Evolutionary conservation across 2,113 vertebrate species (phyloP).

Genomic region (Falco punctatus): DNA sequence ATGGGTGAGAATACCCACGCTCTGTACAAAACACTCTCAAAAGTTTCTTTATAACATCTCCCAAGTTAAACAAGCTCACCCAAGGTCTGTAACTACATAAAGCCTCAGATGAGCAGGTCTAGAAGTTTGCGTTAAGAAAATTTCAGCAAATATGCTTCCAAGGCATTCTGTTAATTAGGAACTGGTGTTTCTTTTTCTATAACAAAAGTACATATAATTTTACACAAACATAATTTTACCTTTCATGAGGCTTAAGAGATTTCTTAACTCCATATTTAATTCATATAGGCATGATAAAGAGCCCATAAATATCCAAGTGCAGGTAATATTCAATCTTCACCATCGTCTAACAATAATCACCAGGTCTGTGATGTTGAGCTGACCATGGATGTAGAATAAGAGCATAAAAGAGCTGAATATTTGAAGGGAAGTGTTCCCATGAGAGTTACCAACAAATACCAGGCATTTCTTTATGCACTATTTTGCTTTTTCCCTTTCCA

Average conservation of each 20-base stretch:
- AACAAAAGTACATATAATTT: background rate
- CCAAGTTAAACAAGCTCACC: background rate
- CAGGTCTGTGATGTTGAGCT: background rate
- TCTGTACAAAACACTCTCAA: background rate
- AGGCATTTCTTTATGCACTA: background rate
- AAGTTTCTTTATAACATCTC: background rate
- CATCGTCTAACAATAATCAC: background rate
- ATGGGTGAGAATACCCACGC: background rate
- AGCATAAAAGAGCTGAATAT: background rate
- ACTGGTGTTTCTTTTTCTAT: background rate
- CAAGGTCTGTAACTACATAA: background rate
- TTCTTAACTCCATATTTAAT: background rate
- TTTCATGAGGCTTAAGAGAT: background rate
- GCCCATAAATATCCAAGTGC: background rate
- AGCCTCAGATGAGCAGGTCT: background rate
- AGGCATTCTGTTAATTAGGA: background rate
- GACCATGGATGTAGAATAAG: background rate
- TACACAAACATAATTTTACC: background rate
- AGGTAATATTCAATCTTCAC: background rate
- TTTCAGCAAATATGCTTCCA: background rate
- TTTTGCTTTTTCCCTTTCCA: background rate
- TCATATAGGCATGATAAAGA: background rate
- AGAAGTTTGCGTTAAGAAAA: background rate
- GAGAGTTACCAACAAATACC: constrained; percentile 33
- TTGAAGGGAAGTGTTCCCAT: background rate